Base-by-base conservation (phyloP, 2,888 invertebrate species). In the Drosophila cracens region DNA sequence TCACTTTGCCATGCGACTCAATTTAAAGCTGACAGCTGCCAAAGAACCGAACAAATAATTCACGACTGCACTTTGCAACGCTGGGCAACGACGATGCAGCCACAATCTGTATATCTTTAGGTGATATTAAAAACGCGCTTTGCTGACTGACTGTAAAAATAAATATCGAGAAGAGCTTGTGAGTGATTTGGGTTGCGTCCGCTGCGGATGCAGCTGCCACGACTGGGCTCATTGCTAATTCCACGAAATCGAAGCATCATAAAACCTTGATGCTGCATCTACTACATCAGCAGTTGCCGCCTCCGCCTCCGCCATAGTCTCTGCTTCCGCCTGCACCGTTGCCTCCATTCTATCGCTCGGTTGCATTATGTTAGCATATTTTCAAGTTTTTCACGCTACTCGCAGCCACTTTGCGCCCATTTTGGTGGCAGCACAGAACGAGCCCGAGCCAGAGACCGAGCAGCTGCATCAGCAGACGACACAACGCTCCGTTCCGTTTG, bases 161-260 rank as follows among this genome's bases (percentile, higher is more conserved):
- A 75, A 75, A 80, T 76, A 81, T 81, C 54, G 76, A 64, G 69
- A 46, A 54, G 60, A 63, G 49, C 59, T 63, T 58, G 61, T 57
- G 63, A 60, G 52, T 64, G 69, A 46, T 60, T 65, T 49, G 46
- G 46, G 59, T 51, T 60, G 54, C 58, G 46, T 46, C 46, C 25
- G 54, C 6, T 34, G 53, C n/a, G 62, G 66, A n/a, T 51, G 57
- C 61, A 59, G 58, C 34, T 52, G 66, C 43, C 34, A 43, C 48
- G 70, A 68, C 64, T 52, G 60, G 56, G 56, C 70, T 90, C 87
- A 84, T 90, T 90, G 90, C 87, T 88, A 88, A 91, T 91, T 88
- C 90, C 90, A 90, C 90, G 90, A 88, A 91, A 89, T 90, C 89
- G 89, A 90, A 88, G 81, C 79, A 82, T 84, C 90, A 89, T 91